These are phyloP conservation scores for Uria lomvia DNA, from an alignment of 2,113 vertebrate genomes.

Conservation along the genomic window DNA sequence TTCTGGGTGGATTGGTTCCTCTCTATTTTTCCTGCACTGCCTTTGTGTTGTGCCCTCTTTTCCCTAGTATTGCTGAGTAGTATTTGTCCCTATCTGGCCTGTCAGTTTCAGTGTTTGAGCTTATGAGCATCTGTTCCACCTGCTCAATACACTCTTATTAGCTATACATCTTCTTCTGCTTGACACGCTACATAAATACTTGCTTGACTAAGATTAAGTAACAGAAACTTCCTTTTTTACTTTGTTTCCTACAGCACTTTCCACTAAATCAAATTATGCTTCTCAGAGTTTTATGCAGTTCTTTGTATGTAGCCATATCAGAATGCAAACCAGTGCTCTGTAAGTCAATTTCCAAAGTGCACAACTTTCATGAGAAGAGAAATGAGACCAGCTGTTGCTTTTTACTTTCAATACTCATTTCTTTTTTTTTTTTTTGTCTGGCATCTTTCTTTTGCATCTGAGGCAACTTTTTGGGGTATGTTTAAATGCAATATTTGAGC, in stretches of 20 bases:
- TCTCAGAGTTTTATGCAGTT: not conserved
- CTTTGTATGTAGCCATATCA: not conserved
- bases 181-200: not conserved
- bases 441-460: not conserved
- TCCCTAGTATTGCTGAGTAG: not conserved
- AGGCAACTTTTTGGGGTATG: not conserved
- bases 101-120: not conserved
- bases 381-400: not conserved
- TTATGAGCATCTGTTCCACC: not conserved
- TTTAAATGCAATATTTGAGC: not conserved
- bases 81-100: not conserved
- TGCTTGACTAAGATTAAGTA: not conserved
- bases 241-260: not conserved
- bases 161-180: not conserved
- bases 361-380: not conserved
- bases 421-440: not conserved
- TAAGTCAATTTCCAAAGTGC: not conserved
- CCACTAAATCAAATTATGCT: not conserved
- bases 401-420: not conserved
- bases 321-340: not conserved
- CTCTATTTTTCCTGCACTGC: not conserved
- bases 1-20: not conserved
- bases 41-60: not conserved
- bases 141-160: not conserved
- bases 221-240: not conserved